Base-by-base conservation (phyloP, 2,888 invertebrate species). In the Lutraria lutraria region DNA sequence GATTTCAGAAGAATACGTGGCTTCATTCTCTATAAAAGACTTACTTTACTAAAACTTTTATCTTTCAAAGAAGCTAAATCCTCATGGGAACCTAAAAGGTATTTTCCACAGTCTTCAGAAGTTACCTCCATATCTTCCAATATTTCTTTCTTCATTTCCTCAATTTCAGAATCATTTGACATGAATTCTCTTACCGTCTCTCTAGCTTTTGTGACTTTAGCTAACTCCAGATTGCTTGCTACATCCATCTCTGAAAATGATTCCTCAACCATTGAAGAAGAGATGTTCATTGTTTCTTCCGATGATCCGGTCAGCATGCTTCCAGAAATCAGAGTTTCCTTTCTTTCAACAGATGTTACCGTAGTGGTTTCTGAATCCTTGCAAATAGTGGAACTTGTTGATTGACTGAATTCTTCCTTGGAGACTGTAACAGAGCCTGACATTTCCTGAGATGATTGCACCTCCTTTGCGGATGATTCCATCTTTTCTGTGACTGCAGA, bases 61-160 rank as follows among this genome's bases (percentile, higher is more conserved):
- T 72, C 83, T 56, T 76, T 83, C 53, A 87, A 43, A 21, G 83
- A 19, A n/a, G 82, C 72, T 25, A 79, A 79, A 52, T 88, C 88
- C 68, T 87, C 87, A 63, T 68, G 83, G 13, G 76, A 56, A 76
- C 88, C 85, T 54, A 85, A 68, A 8, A 85, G 85, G 54, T 82
- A 88, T 79, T 88, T 88, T 29, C 85, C 88, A 85, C 88, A 88
- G 53, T 85, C 88, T 34, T 84, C 85, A 29, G 88, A 88, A 12
- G 84, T 72, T 63, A 84, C 43, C 43, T 63, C 31, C 43, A 80
- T 60, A 63, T 88, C 88, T 80, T 88, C 88, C 25, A 88, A 80
- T 25, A 88, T 16, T 63, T 88, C 88, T 63, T 88, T 88, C 81
- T 83, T 87, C 83, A 87, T 87, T 43, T 83, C 87, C 56, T 87